Evolutionary conservation across 1,140 invertebrate genomes (phyloP).

Genomic region (Drosophila watanabei): DNA sequence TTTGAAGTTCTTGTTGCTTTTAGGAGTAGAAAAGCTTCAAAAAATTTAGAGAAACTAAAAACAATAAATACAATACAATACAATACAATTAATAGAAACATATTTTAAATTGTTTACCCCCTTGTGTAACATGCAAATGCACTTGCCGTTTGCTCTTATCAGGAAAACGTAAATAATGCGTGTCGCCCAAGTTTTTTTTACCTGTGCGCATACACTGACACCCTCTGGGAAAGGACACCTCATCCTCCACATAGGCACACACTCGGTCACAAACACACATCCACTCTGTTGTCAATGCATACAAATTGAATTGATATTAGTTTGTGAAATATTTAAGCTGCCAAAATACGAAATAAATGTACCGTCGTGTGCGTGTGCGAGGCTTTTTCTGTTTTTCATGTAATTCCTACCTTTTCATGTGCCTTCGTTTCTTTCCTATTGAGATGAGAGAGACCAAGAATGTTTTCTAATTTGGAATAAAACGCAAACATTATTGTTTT

Average conservation of each 20-base stretch:
- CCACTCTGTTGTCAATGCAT: constrained; percentile 57
- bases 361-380: constrained; percentile 4
- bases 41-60: background rate
- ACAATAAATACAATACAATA: no score
- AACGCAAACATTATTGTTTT: constrained; percentile 47
- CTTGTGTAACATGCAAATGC: background rate
- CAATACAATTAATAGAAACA: background rate
- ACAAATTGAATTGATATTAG: constrained; percentile 79
- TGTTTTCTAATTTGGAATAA: constrained; percentile 52
- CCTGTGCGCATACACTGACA: constrained; percentile 44
- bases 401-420: constrained; percentile 45
- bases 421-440: constrained; percentile 21
- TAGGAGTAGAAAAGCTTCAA: background rate
- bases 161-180: constrained; percentile 68
- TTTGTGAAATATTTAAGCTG: constrained; percentile 75
- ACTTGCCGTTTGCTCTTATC: constrained; percentile 60
- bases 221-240: constrained; percentile 10
- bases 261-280: constrained; percentile 4
- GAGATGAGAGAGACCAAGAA: constrained; percentile 17
- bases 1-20: background rate
- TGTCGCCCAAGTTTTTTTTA: constrained; percentile 41
- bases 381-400: constrained; percentile 45
- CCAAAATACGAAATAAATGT: constrained; percentile 49
- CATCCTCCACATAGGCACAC: constrained; percentile 5
- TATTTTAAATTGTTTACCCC: background rate